Conservation (phyloP, 2,888 invertebrate genomes). For the Hybos culiciformis region DNA sequence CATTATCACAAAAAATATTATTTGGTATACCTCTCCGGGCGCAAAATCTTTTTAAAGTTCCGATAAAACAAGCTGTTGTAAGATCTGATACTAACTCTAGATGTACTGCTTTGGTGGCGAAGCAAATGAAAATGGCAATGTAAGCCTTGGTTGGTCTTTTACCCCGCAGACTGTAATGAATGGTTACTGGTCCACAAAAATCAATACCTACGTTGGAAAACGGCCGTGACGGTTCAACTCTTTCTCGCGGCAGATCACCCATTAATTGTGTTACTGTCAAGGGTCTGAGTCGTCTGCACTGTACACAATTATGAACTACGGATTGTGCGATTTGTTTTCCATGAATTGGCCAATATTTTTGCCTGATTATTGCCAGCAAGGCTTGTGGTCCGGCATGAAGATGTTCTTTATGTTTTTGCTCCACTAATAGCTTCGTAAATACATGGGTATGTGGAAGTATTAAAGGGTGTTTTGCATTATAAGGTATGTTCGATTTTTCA, state of each 20-base stretch:
- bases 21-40: constrained; percentile 4
- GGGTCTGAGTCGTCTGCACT: constrained; percentile 6
- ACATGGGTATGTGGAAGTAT: constrained; percentile 2
- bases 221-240: constrained; percentile 3
- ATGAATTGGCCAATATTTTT: constrained; percentile 15
- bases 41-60: constrained; percentile 4
- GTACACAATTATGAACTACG: constrained; percentile 7
- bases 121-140: constrained; percentile 1
- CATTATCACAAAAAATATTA: constrained; percentile 9
- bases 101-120: constrained; percentile 15
- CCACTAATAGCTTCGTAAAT: constrained; percentile 4
- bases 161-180: constrained; percentile 7
- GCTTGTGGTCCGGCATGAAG: constrained; percentile 2
- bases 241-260: constrained; percentile 16
- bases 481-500: background rate
- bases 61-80: background rate
- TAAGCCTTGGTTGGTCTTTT: constrained; percentile 8
- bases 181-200: constrained; percentile 9
- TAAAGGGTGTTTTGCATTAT: constrained; percentile 1
- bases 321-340: constrained; percentile 5
- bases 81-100: background rate
- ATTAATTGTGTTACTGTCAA: constrained; percentile 12
- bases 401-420: background rate
- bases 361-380: constrained; percentile 6
- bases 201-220: background rate